Evolutionary conservation across 2,797 vertebrate genomes (phyloP).

Genomic region (Alfaro cultratus): DNA sequence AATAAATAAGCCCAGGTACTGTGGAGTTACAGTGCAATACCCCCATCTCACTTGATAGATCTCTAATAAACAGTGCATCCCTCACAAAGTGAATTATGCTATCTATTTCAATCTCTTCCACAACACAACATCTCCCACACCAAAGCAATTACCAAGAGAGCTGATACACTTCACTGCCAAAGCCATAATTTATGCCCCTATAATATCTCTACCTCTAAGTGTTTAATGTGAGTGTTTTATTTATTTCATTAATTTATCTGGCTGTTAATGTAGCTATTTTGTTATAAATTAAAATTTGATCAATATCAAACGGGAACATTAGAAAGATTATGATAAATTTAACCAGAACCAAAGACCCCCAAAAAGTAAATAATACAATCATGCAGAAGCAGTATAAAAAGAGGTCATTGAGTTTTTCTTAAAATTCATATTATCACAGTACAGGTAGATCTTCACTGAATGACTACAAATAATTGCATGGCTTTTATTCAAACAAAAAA

Average conservation of each 20-base stretch:
- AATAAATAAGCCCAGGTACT: conserved; percentile 74
- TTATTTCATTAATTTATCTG: background rate
- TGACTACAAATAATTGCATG: background rate
- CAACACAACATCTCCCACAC: conserved; percentile 42
- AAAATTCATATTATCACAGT: background rate
- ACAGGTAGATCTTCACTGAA: background rate
- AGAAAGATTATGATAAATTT: background rate
- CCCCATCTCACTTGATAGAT: conserved; percentile 72
- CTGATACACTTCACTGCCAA: conserved; percentile 39
- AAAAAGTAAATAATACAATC: background rate
- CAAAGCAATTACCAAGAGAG: conserved; percentile 54
- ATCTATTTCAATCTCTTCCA: conserved; percentile 67
- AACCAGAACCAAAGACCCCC: background rate
- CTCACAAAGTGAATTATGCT: conserved; percentile 72
- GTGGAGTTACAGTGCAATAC: conserved; percentile 62
- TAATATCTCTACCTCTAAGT: background rate
- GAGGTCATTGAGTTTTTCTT: background rate
- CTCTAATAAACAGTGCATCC: conserved; percentile 74
- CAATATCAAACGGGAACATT: conserved; percentile 5
- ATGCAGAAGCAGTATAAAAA: background rate
- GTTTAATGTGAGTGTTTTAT: conserved; percentile 16
- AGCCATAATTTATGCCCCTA: conserved; percentile 29
- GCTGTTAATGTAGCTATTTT: background rate
- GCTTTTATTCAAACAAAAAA: background rate
- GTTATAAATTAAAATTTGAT: conserved; percentile 4